These are phyloP conservation scores for Oophaga sylvatica DNA, from an alignment of 2,797 vertebrate genomes.

Conservation along the genomic window DNA sequence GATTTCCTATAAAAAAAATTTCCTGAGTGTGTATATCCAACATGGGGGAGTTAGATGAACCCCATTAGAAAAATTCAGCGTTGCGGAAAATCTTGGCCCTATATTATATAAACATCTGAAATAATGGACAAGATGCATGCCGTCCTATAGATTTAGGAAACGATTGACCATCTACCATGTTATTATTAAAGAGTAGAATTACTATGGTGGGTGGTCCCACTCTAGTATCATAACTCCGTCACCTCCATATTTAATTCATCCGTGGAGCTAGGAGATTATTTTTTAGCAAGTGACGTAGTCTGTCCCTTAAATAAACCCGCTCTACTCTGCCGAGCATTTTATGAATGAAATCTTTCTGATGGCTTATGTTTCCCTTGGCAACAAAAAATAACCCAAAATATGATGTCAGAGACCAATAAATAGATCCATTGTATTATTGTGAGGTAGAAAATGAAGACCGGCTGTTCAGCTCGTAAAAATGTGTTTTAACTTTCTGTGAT, in stretches of 20 bases:
- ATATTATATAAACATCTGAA: too few species aligned
- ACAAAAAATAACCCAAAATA: conserved; percentile 27
- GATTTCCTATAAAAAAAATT: too few species aligned
- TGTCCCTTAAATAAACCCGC: conserved; percentile 19
- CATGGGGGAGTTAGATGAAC: too few species aligned
- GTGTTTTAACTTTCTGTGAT: conserved; percentile 33
- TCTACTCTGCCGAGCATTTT: conserved; percentile 9
- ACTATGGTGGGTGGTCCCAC: background rate
- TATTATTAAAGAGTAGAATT: background rate
- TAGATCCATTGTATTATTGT: conserved; percentile 45
- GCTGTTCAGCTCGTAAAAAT: conserved; percentile 34
- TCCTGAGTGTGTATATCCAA: too few species aligned
- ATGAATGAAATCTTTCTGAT: conserved; percentile 48
- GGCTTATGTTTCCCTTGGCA: conserved; percentile 49
- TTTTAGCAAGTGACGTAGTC: background rate
- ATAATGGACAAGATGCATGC: too few species aligned
- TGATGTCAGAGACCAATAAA: conserved; percentile 50
- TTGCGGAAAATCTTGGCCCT: too few species aligned
- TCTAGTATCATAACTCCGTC: background rate
- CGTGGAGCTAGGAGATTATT: background rate
- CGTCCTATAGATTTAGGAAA: too few species aligned
- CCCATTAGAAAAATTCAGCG: too few species aligned
- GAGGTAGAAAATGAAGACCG: conserved; percentile 33
- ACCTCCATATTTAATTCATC: background rate
- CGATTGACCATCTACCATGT: background rate